Conservation (phyloP, 2,888 invertebrate species). For the Pristionchus fissidentatus region DNA sequence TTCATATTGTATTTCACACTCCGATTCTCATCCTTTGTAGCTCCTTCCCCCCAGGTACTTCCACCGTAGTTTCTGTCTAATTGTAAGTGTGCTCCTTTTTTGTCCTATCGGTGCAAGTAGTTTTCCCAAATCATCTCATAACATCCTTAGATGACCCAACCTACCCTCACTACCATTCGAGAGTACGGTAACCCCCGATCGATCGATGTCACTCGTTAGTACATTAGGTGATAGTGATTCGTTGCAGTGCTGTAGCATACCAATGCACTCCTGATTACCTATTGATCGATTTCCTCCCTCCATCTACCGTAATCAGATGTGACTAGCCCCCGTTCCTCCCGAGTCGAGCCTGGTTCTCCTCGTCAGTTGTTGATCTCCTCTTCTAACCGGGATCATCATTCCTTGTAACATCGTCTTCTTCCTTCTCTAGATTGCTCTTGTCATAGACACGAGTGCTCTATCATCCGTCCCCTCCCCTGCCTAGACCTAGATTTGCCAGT, state of each 20-base stretch:
- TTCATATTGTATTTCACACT: constrained; percentile 35
- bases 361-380: neutral
- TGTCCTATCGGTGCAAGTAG: constrained; percentile 2
- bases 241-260: constrained; percentile 24
- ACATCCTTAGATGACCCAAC: constrained; percentile 16
- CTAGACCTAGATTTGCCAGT: constrained; percentile 30
- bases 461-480: constrained; percentile 18
- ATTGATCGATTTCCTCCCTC: neutral
- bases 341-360: constrained; percentile 41
- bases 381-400: constrained; percentile 25
- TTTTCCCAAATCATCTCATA: neutral
- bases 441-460: constrained; percentile 44
- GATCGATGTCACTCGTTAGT: constrained; percentile 6
- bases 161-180: neutral
- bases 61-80: constrained; percentile 30
- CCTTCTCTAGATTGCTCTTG: constrained; percentile 37
- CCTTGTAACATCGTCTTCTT: constrained; percentile 11
- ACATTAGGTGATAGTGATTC: constrained; percentile 4
- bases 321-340: neutral
- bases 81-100: constrained; percentile 18
- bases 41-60: neutral
- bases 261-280: neutral
- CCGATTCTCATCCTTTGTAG: neutral
- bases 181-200: neutral
- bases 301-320: constrained; percentile 35